Conservation (phyloP, 1,140 invertebrate species). For the Pogonus chalceus region DNA sequence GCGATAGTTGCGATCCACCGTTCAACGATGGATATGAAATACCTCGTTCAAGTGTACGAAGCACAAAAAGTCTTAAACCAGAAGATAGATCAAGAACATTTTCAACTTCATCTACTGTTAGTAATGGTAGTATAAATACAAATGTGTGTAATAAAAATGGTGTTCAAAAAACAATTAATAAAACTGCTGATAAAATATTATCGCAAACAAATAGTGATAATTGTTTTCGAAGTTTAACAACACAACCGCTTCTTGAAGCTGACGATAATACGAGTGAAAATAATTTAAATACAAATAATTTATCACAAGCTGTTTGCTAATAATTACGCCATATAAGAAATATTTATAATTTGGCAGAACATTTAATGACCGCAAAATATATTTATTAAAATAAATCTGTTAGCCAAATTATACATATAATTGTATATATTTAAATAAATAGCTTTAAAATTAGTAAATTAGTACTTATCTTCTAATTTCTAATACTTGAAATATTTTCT, state of each 20-base stretch:
- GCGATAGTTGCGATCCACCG: conserved; percentile 24
- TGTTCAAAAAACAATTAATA: neutral
- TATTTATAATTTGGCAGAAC: too few species aligned
- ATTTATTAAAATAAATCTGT: too few species aligned
- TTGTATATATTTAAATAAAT: too few species aligned
- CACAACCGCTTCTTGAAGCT: neutral
- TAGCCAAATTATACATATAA: too few species aligned
- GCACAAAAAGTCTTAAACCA: conserved; percentile 7
- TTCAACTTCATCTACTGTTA: neutral
- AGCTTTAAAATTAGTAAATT: too few species aligned
- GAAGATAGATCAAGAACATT: neutral
- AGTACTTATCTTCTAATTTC: too few species aligned
- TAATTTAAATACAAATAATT: neutral
- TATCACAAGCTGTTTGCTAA: neutral
- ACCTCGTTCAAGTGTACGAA: conserved; percentile 21
- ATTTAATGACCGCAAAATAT: too few species aligned
- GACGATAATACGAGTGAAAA: neutral
- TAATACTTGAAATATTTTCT: too few species aligned
- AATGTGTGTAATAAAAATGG: neutral
- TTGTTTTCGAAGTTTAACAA: neutral
- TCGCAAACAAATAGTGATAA: neutral
- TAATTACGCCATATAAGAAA: too few species aligned
- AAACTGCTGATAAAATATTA: neutral
- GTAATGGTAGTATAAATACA: neutral
- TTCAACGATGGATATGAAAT: conserved; percentile 38